These are phyloP conservation scores for Caenorhabditis panamensis DNA, from an alignment of 2,888 invertebrate species.

Conservation along the genomic window DNA sequence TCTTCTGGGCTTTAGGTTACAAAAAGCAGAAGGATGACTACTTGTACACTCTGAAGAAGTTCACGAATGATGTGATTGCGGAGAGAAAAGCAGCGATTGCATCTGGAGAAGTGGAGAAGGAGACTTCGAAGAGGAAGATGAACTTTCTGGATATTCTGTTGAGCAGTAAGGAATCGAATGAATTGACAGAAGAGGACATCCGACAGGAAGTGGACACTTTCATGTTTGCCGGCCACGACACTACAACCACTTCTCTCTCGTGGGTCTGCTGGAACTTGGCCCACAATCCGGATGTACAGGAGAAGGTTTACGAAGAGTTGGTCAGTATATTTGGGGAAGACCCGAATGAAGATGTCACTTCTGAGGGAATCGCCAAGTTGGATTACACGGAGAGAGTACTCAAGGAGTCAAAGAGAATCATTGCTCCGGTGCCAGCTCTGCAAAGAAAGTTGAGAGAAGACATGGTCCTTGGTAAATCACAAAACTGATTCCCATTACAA, in stretches of 20 bases:
- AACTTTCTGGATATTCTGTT: slow-evolving; percentile 83
- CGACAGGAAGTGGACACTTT: slow-evolving; percentile 83
- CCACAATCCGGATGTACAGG: slow-evolving; percentile 64
- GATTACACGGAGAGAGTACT: slow-evolving; percentile 61
- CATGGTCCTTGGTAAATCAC: slow-evolving; percentile 27
- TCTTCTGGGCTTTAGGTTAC: slow-evolving; percentile 40
- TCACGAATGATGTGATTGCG: slow-evolving; percentile 41
- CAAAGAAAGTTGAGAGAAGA: slow-evolving; percentile 52
- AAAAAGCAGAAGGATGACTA: slow-evolving; percentile 38
- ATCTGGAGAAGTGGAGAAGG: slow-evolving; percentile 38
- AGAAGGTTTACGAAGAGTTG: slow-evolving; percentile 58
- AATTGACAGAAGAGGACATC: slow-evolving; percentile 82
- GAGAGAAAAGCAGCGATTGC: slow-evolving; percentile 41
- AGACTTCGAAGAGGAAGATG: slow-evolving; percentile 52
- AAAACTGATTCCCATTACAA: neutral
- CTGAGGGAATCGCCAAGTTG: slow-evolving; percentile 22
- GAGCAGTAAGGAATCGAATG: slow-evolving; percentile 78
- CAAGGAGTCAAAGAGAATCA: slow-evolving; percentile 70
- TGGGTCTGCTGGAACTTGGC: slow-evolving; percentile 71
- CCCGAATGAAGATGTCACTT: slow-evolving; percentile 64
- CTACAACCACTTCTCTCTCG: slow-evolving; percentile 62
- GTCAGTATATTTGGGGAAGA: slow-evolving; percentile 59
- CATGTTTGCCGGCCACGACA: slow-evolving; percentile 82
- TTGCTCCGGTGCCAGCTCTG: slow-evolving; percentile 70
- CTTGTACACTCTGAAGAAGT: slow-evolving; percentile 41